Evolutionary conservation across 2,113 vertebrate genomes (phyloP), one percentile per base, ranked within the genome.

Genomic region (Tachuris rubrigastra): DNA sequence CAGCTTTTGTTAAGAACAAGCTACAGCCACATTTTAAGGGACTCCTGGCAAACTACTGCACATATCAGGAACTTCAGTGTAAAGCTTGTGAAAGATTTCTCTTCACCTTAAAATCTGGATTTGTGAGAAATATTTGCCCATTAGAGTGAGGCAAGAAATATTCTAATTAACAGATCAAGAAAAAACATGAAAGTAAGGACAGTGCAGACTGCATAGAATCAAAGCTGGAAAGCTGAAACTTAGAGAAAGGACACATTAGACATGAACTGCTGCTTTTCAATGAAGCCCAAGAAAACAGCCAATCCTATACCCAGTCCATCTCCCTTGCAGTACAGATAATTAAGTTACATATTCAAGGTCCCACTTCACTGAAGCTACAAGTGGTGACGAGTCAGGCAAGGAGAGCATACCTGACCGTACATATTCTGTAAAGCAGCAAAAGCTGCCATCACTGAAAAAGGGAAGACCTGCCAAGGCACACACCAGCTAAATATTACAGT

Each of bases 1-100:
- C 59, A 90, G 90, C 75, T 93, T 87, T 62, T 80, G 10, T 73
- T 77, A 86, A 93, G 85, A 83, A 72, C 53, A 68, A 79, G 47
- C 31, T 9, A 76, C 49, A 28, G 31, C 31, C 4, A 2, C 66
- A 27, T 77, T 83, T 92, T 58, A 79, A 90, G 19, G 25, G 46
- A 7, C 31, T 96, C 19, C 86, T 27, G 33, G 25, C 23, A 75
- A 90, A 62, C n/a, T 30, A 13, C 11, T 3, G 1, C 33, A 66
- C 66, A 50, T 46, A 28, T 83, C 37, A 88, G 42, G 14, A n/a
- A 24, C 72, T 77, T 35, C 41, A 41, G 28, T 53, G 59, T 39
- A 71, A 63, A 27, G 23, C 30, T 87, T n/a, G 4, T 44, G 21
- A 62, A 87, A 87, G 25, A 44, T 14, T 20, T 7, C 21, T 77